phyloP scores from a whole-genome alignment of 2,797 vertebrate species.

The Mustela erminea region DNA sequence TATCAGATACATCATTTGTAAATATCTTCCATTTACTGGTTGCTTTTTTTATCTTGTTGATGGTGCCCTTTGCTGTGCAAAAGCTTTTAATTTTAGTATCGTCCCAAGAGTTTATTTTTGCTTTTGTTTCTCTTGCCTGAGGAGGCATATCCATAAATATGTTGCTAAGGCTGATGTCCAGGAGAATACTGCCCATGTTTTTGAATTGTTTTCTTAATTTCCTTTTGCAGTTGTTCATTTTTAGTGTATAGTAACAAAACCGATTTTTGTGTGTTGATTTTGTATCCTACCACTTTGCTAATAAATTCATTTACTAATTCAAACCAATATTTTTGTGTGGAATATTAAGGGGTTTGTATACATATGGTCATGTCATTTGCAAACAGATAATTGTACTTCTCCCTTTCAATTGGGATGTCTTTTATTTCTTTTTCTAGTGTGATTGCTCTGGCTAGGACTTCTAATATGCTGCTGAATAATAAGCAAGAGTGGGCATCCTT shows the following conservation, averaged over 20 bases:
- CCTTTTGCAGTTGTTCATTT: not conserved
- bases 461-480: not conserved
- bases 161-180: not conserved
- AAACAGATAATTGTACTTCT: not conserved
- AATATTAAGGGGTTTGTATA: not conserved
- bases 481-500: not conserved
- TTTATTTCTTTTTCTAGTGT: not conserved
- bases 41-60: not conserved
- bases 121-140: not conserved
- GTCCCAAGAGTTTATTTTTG: not conserved
- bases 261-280: not conserved
- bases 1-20: not conserved
- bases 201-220: not conserved
- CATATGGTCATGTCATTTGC: not conserved
- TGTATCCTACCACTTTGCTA: not conserved
- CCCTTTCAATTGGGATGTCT: not conserved
- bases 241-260: not conserved
- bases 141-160: not conserved
- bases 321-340: not conserved
- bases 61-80: not conserved
- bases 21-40: not conserved
- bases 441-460: not conserved
- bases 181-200: not conserved
- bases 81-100: not conserved
- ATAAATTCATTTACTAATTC: not conserved